Conservation (phyloP, 1,140 invertebrate genomes). For the Tetramorium alpestre region DNA sequence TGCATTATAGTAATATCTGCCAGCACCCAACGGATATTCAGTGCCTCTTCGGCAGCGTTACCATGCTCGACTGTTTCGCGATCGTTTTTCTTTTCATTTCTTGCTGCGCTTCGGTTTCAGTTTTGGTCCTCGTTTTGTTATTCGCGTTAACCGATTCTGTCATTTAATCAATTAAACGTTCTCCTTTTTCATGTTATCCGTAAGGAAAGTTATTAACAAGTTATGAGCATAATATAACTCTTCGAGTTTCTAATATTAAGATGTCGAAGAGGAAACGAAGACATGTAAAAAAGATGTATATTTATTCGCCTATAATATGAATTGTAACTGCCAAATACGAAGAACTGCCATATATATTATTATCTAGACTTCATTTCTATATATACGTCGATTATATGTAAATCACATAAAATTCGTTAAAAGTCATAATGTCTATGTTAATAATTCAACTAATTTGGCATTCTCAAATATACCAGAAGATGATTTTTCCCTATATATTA, state of each 20-base stretch:
- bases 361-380: not conserved
- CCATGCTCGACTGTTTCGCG: constrained; percentile 60
- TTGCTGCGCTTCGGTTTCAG: constrained; percentile 23
- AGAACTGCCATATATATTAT: not conserved
- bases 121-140: constrained; percentile 47
- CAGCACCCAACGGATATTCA: constrained; percentile 79
- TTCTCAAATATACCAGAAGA: not conserved
- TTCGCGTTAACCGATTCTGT: constrained; percentile 21
- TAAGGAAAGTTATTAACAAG: not conserved
- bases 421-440: constrained; percentile 14
- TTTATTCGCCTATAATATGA: not conserved
- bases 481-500: not conserved
- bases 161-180: not conserved
- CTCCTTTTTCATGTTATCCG: not conserved
- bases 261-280: not conserved
- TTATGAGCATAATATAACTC: no score
- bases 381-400: not conserved
- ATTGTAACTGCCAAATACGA: not conserved
- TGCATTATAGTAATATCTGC: constrained; percentile 85
- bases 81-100: constrained; percentile 64
- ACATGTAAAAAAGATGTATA: not conserved
- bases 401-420: not conserved
- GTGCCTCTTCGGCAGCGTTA: constrained; percentile 74
- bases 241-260: not conserved
- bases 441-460: not conserved